Base-by-base conservation (phyloP, 2,113 vertebrate genomes). In the Xiphorhynchus elegans region DNA sequence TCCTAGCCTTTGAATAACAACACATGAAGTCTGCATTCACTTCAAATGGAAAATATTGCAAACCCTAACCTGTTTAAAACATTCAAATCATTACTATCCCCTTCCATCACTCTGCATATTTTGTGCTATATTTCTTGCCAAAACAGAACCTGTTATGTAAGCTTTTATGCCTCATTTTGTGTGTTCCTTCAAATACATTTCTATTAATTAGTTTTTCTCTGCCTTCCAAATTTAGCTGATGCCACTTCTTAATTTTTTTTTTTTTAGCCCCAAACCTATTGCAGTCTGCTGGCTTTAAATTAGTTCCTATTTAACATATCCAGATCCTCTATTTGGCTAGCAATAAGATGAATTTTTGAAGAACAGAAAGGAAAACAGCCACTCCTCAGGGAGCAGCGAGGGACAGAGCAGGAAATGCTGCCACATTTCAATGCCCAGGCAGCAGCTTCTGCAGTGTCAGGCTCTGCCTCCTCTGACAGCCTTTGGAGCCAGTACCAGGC, bases 21-120 rank as follows among this genome's bases (percentile, higher is more conserved):
- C 56, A 64, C 26, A 68, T 3, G 33, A 94, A 83, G 10, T 39
- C 63, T 83, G 25, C 26, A 83, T 55, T 80, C 35, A 70, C 33
- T 85, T 83, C 26, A 50, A 55, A 25, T 39, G 82, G 94, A 96
- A 95, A 95, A 80, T 39, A 83, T 86, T 53, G 40, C 29, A 59
- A 90, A 73, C 11, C 17, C 26, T 58, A 80, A 90, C 59, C 82
- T 91, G 70, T 44, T 95, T 91, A 85, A 96, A 89, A 40, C 67
- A 83, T 91, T 80, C 70, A 93, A 84, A 74, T 46, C 18, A 59
- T 83, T 85, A 83, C 52, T 82, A 53, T 50, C 63, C 52, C 31
- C 37, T 91, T 74, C 28, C 47, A 74, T 74, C 49, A 83, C 67
- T 80, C 88, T 83, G 81, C 78, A n/a, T 46, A 74, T 63, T 85